A percentile compares a stretch with the other conserved stretches of the same genome.
Conservation (phyloP, 2,888 invertebrate species). For the Sesamia inferens region DNA sequence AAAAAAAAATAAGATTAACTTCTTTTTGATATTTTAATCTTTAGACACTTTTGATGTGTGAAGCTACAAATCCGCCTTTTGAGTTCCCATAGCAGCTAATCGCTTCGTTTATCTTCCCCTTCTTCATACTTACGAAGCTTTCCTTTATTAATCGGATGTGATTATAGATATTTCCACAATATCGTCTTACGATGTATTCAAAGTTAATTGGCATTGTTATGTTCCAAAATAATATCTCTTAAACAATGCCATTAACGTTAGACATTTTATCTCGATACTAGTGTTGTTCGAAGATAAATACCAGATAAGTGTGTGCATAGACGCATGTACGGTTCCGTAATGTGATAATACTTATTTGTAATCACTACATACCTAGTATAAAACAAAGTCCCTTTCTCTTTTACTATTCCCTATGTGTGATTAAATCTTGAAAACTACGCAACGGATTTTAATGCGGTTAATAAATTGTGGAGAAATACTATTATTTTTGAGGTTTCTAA, state of each 20-base stretch:
- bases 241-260: conserved; percentile 40
- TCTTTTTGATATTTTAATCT: background rate
- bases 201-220: conserved; percentile 13
- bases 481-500: too few relatives aligned
- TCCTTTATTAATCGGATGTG: background rate
- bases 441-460: too few relatives aligned
- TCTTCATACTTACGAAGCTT: background rate
- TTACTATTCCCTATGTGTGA: too few relatives aligned
- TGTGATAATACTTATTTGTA: background rate
- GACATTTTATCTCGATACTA: conserved; percentile 43
- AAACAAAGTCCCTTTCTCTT: too few relatives aligned
- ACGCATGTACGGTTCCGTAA: conserved; percentile 17
- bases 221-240: conserved; percentile 24
- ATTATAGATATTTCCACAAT: background rate
- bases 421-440: too few relatives aligned
- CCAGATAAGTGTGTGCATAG: conserved; percentile 16
- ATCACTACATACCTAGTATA: too few relatives aligned
- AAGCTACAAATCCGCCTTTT: background rate
- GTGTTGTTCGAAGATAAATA: conserved; percentile 42
- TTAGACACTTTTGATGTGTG: background rate
- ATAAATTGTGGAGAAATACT: too few relatives aligned
- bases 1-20: too few relatives aligned
- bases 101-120: background rate
- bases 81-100: background rate
- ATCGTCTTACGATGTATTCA: background rate